These are phyloP conservation scores for Eumacrocentrus americanus DNA, from an alignment of 2,888 invertebrate genomes.

Conservation along the genomic window DNA sequence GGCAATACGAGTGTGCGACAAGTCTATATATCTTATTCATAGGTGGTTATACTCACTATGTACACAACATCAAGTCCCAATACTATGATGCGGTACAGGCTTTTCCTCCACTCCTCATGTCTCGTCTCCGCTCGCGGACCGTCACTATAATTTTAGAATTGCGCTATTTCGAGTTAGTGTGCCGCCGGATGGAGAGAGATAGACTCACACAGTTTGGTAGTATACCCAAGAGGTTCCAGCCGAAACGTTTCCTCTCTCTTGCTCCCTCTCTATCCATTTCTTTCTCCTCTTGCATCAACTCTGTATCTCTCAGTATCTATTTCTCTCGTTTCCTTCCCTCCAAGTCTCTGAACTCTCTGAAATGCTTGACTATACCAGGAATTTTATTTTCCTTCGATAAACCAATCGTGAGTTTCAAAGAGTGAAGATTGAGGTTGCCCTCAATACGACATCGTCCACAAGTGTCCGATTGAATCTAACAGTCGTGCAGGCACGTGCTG, in stretches of 20 bases:
- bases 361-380: background rate
- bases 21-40: no score
- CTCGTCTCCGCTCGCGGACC: slow-evolving; percentile 19
- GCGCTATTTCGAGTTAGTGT: slow-evolving; percentile 52
- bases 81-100: background rate
- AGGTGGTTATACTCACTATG: no score
- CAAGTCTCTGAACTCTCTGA: background rate
- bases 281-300: slow-evolving; percentile 7
- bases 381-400: slow-evolving; percentile 11
- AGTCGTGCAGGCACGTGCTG: slow-evolving; percentile 2
- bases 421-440: slow-evolving; percentile 21
- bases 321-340: background rate
- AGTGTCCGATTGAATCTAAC: slow-evolving; percentile 4
- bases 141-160: slow-evolving; percentile 46
- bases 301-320: background rate
- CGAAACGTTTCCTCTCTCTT: slow-evolving; percentile 11
- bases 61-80: background rate
- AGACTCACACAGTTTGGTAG: slow-evolving; percentile 25
- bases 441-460: background rate
- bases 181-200: slow-evolving; percentile 36
- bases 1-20: no score
- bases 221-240: slow-evolving; percentile 14
- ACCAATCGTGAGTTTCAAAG: slow-evolving; percentile 14
- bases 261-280: background rate
- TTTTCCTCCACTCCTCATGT: slow-evolving; percentile 10